Conservation (phyloP, 1,140 invertebrate species). For the Calliopsis andreniformis region DNA sequence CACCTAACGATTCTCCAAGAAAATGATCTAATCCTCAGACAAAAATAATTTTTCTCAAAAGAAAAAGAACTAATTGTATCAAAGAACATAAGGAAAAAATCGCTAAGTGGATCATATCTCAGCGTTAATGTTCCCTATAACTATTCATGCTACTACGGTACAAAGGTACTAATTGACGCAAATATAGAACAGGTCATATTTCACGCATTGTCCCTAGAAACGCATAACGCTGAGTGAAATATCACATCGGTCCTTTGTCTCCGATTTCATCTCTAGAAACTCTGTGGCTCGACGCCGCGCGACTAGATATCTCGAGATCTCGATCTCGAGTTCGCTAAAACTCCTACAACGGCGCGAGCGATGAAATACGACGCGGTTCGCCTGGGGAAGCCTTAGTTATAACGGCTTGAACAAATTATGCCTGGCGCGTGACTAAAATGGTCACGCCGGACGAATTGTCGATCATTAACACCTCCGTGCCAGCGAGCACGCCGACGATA, state of each 20-base stretch:
- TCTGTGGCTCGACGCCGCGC: background rate
- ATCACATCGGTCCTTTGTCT: background rate
- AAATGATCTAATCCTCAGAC: too few relatives aligned
- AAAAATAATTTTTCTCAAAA: too few relatives aligned
- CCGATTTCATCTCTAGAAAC: background rate
- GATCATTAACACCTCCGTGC: slow-evolving; percentile 78
- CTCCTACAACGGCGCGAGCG: slow-evolving; percentile 37
- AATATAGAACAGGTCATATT: background rate
- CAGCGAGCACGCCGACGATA: slow-evolving; percentile 65
- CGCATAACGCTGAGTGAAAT: slow-evolving; percentile 2
- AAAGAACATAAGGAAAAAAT: too few relatives aligned
- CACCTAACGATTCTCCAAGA: too few relatives aligned
- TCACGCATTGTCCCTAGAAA: background rate
- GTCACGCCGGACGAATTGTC: slow-evolving; percentile 75
- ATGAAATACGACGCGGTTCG: slow-evolving; percentile 45
- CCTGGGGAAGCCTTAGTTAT: slow-evolving; percentile 46
- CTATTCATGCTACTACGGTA: background rate
- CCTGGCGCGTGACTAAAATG: slow-evolving; percentile 73
- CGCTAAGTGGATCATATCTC: too few relatives aligned
- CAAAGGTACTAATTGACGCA: background rate
- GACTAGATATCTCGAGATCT: slow-evolving; percentile 25
- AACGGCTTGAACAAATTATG: slow-evolving; percentile 68
- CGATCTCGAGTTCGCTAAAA: slow-evolving; percentile 32
- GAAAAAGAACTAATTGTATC: too few relatives aligned
- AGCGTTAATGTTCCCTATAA: too few relatives aligned